Evolutionary conservation across 2,113 vertebrate species (phyloP).

Genomic region (Tiliqua scincoides): DNA sequence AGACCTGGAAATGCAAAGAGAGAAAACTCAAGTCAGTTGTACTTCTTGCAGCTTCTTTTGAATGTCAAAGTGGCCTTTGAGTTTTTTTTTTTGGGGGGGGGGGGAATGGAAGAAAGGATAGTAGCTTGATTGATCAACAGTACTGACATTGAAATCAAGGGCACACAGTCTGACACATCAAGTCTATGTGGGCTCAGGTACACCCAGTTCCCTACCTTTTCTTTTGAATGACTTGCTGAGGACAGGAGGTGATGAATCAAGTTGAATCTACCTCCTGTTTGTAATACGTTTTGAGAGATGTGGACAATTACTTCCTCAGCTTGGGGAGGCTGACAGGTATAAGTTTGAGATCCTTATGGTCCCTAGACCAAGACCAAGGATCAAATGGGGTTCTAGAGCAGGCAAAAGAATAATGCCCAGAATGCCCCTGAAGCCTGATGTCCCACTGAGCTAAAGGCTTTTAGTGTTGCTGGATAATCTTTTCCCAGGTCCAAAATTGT

Average conservation of each 20-base stretch:
- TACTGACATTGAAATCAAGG: not conserved
- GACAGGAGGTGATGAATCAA: not conserved
- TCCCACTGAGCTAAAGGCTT: not conserved
- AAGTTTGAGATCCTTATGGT: not conserved
- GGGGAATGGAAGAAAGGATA: too few species aligned
- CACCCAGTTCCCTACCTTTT: not conserved
- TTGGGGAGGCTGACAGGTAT: not conserved
- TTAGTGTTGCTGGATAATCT: not conserved
- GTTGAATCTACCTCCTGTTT: not conserved
- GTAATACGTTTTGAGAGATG: not conserved
- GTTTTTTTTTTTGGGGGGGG: too few species aligned
- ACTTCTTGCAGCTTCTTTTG: not conserved
- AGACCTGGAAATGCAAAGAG: not conserved
- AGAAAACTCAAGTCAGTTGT: not conserved
- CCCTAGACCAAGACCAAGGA: not conserved
- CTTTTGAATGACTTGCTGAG: not conserved
- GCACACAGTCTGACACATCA: not conserved
- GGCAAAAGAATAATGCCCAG: not conserved
- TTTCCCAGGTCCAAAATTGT: not conserved
- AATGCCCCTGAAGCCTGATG: not conserved
- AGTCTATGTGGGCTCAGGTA: not conserved
- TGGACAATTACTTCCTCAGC: not conserved
- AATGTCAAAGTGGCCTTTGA: too few species aligned
- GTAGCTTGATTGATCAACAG: not conserved
- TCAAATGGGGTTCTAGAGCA: not conserved